These are phyloP conservation scores for Mystacides longicornis DNA, from an alignment of 2,888 invertebrate genomes.

Conservation along the genomic window DNA sequence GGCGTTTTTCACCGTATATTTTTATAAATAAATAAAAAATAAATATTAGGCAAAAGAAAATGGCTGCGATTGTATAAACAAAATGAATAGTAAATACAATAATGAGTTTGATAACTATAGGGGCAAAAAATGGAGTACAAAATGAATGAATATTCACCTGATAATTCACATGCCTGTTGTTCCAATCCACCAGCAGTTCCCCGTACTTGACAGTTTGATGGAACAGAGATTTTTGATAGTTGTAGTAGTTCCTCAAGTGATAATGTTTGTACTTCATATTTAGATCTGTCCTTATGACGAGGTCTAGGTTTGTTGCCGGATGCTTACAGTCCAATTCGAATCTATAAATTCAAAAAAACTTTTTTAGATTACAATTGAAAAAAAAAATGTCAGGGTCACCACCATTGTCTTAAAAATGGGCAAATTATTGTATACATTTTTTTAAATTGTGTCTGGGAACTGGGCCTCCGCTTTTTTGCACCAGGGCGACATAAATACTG, in stretches of 20 bases:
- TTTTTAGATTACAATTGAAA: too few species aligned
- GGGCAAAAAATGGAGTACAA: too few species aligned
- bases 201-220: slow-evolving; percentile 40
- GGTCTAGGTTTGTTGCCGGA: slow-evolving; percentile 57
- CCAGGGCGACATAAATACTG: too few species aligned
- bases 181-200: slow-evolving; percentile 47
- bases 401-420: too few species aligned
- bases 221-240: slow-evolving; percentile 43
- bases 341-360: slow-evolving; percentile 9
- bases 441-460: too few species aligned
- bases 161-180: slow-evolving; percentile 55
- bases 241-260: slow-evolving; percentile 40
- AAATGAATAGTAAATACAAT: too few species aligned
- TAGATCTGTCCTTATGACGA: slow-evolving; percentile 50
- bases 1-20: too few species aligned
- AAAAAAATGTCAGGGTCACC: too few species aligned
- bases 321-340: slow-evolving; percentile 61
- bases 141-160: slow-evolving; percentile 41
- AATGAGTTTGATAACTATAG: too few species aligned
- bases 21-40: not conserved
- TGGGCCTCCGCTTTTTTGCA: too few species aligned
- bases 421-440: too few species aligned
- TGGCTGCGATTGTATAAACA: too few species aligned
- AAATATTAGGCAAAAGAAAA: not conserved
- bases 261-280: slow-evolving; percentile 43